Percentiles rank a stretch among this genome's conserved stretches.
phyloP scores from a whole-genome alignment of 2,888 invertebrate species.

The Agelastica alni region DNA sequence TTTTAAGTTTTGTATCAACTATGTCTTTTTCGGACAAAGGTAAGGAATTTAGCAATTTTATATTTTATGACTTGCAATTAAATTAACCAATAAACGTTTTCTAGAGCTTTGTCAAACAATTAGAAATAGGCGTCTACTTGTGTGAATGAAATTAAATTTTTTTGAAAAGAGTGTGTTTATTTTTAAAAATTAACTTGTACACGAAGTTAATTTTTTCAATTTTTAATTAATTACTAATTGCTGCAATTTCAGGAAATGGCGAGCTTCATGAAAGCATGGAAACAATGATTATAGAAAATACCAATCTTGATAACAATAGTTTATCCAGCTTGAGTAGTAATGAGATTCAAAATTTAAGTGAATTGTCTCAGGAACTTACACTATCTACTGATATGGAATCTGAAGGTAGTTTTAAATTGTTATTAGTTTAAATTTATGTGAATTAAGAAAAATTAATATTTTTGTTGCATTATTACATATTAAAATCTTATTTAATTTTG shows the following conservation, averaged over 20 bases:
- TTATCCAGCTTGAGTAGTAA: slow-evolving; percentile 43
- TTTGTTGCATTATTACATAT: too few species aligned
- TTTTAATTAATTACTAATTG: slow-evolving; percentile 8
- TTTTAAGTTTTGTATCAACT: slow-evolving; percentile 29
- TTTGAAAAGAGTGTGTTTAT: slow-evolving; percentile 27
- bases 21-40: slow-evolving; percentile 48
- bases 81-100: slow-evolving; percentile 1
- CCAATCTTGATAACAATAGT: slow-evolving; percentile 40
- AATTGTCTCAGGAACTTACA: slow-evolving; percentile 50
- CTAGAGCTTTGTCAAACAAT: slow-evolving; percentile 6
- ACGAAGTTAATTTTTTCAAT: slow-evolving; percentile 1
- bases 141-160: slow-evolving; percentile 30
- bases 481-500: too few species aligned
- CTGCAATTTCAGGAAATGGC: slow-evolving; percentile 39
- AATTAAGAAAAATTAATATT: too few species aligned
- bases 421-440: too few species aligned
- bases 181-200: too few species aligned
- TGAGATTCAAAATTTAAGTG: slow-evolving; percentile 50
- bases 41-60: slow-evolving; percentile 26
- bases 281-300: slow-evolving; percentile 45
- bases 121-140: slow-evolving; percentile 40
- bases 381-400: slow-evolving; percentile 47
- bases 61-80: slow-evolving; percentile 5
- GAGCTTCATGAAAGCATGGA: slow-evolving; percentile 46
- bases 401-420: slow-evolving; percentile 42